Base-by-base conservation (phyloP, 35 echinoderm and acorn worm species). In the Ophioderma brevispina region DNA sequence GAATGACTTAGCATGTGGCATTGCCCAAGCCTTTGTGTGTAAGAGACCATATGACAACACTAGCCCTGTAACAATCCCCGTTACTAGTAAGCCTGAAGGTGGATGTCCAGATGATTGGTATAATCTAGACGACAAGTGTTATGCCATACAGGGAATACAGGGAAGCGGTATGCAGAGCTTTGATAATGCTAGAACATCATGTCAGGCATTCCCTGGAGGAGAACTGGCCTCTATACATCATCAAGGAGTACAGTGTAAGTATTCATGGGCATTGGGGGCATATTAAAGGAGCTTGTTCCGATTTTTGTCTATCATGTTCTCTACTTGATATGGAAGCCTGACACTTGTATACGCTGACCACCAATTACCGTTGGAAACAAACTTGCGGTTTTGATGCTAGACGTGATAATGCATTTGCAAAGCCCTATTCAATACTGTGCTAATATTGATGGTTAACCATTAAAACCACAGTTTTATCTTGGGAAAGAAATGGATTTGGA, bases 1-100 rank as follows among this genome's bases (percentile, higher is more conserved):
- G 94, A 92, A 89, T 81, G 94, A 96, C 63, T 39, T 81, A 34
- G 89, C 89, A 50, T 96, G 94, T 78, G 94, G 94, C 38, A 59
- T 80, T 55, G 34, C 56, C 0, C 40, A 38, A 25, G 76, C 81
- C 10, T 96, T 92, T 56, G 82, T 96, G 50, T 96, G 94, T 82
- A 86, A 90, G 83, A 88, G 87, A n/a, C 36, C 41, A 5, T 64
- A 78, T 31, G 39, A 88, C 56, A 81, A 92, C n/a, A 86, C 75
- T 21, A 33, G 34, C 1, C 90, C 90, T 33, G 43, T 81, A 33
- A 96, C 94, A 0, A 35, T 85, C 8, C 70, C 85, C 1, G 86
- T 83, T 5, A 96, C 94, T 18, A 40, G 31, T 33, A 19, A 64
- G 31, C 94, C 94, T 2, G 80, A 81, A 32, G 94, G 94, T 3